Evolutionary conservation across 2,113 vertebrate genomes (phyloP).

Genomic region (Rhinolophus ferrumequinum): DNA sequence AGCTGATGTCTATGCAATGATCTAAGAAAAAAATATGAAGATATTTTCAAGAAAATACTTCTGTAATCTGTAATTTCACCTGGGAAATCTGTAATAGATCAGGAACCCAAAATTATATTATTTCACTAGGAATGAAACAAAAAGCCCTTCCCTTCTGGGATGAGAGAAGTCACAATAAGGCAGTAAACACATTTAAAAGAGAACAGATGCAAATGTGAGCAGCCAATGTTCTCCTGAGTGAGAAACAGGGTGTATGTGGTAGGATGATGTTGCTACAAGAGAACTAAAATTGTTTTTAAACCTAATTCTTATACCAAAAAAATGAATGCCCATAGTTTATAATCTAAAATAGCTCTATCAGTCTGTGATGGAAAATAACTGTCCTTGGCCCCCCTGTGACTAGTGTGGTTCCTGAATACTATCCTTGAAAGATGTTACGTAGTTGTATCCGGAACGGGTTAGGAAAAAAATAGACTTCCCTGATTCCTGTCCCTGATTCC

Average conservation of each 20-base stretch:
- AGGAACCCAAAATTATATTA: neutral
- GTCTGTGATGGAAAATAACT: neutral
- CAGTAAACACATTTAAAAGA: conserved; percentile 13
- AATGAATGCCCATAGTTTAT: neutral
- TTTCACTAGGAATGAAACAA: conserved; percentile 37
- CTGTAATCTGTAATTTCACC: conserved; percentile 19
- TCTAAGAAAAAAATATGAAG: neutral
- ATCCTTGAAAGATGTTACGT: too few species aligned
- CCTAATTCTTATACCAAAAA: neutral
- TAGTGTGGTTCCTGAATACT: too few species aligned
- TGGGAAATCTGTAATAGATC: neutral
- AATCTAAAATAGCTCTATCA: neutral
- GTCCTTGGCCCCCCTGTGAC: neutral
- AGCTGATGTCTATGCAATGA: neutral
- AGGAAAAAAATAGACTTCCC: neutral
- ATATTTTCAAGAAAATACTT: conserved; percentile 34
- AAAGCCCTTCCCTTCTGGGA: conserved; percentile 36
- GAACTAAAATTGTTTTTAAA: conserved; percentile 2
- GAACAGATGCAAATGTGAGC: neutral
- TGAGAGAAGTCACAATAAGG: neutral
- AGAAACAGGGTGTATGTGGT: neutral
- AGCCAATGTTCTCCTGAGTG: neutral
- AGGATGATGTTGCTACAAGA: neutral
- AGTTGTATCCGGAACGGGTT: too few species aligned
- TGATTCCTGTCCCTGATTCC: neutral